Evolutionary conservation across 2,113 vertebrate genomes (phyloP), one percentile per base, ranked within the genome.

Genomic region (Myrmophylax atrothorax): DNA sequence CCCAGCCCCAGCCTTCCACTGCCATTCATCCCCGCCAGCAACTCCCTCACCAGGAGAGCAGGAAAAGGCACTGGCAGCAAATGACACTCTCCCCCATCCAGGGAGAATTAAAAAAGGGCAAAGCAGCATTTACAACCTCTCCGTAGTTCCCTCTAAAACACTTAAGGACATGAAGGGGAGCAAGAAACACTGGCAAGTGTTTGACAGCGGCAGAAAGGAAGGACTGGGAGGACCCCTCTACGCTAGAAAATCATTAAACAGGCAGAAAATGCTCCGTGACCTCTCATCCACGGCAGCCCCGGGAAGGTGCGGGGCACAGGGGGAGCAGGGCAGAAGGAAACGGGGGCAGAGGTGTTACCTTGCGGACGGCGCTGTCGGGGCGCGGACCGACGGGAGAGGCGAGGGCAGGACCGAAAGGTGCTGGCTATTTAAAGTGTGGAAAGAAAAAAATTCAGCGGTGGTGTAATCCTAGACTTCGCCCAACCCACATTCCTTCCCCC

Each of bases 381-480:
- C 53, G 60, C 63, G 37, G 85, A 95, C 17, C 17, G 55, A 46
- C 24, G 35, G 90, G 74, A 78, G 86, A 72, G 16, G 50, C 31
- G 10, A 95, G 67, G 90, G 94, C 95, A 93, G 70, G 69, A 85
- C 62, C 4, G 50, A 94, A 97, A 98, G 97, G 98, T 95, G 89
- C 96, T 97, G 98, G 97, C 97, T 98, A 98, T 98, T 98, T 98
- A 98, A 98, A 98, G 87, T 74, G 87, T 91, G 66, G 59, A 74
- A 93, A 87, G 63, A 67, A 94, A 94, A 96, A 96, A 97, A 97
- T 95, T 96, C 95, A 33, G 98, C 93, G 3, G 96, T 95, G 84
- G 95, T 97, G 98, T 98, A 98, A 98, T 97, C 98, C 98, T 98
- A 98, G 98, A 98, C 98, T 98, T 96, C 89, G 97, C 93, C 97